Percentiles rank a stretch among this genome's conserved stretches.
phyloP scores from a whole-genome alignment of 2,888 invertebrate species.

The Criorhina ranunculi region DNA sequence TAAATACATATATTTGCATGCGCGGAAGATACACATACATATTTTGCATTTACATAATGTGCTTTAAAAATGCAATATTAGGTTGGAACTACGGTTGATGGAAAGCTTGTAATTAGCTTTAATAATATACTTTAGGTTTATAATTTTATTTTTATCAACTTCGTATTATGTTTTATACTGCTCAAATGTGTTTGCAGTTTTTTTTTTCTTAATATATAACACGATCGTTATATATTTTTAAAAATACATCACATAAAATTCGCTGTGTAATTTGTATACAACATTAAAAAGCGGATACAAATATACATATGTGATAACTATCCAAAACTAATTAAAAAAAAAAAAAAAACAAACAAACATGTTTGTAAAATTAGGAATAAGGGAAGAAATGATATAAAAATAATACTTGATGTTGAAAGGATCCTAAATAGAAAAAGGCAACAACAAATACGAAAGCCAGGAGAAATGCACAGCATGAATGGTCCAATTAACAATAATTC shows the following conservation, averaged over 20 bases:
- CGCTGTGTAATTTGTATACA: conserved; percentile 61
- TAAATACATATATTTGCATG: conserved; percentile 47
- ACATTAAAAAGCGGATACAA: neutral
- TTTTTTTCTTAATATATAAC: conserved; percentile 18
- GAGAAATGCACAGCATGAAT: too few species aligned
- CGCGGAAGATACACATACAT: conserved; percentile 42
- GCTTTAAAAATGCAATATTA: conserved; percentile 46
- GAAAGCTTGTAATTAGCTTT: conserved; percentile 17
- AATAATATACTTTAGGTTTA: conserved; percentile 2
- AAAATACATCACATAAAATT: conserved; percentile 66
- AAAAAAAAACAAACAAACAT: neutral
- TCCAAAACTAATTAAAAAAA: neutral
- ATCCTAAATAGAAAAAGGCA: too few species aligned
- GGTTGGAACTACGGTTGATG: conserved; percentile 41
- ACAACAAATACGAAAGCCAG: too few species aligned
- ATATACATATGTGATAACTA: neutral
- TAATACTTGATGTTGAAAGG: too few species aligned
- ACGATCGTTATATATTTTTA: conserved; percentile 43
- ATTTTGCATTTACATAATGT: conserved; percentile 25
- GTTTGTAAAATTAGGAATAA: neutral
- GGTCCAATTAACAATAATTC: too few species aligned
- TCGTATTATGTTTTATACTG: conserved; percentile 11
- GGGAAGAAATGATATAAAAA: neutral
- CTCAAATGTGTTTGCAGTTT: conserved; percentile 3
- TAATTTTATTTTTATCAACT: conserved; percentile 3